A percentile compares a stretch with the other conserved stretches of the same genome.
Conservation (phyloP, 2,113 vertebrate genomes). For the Thomomys bottae region DNA sequence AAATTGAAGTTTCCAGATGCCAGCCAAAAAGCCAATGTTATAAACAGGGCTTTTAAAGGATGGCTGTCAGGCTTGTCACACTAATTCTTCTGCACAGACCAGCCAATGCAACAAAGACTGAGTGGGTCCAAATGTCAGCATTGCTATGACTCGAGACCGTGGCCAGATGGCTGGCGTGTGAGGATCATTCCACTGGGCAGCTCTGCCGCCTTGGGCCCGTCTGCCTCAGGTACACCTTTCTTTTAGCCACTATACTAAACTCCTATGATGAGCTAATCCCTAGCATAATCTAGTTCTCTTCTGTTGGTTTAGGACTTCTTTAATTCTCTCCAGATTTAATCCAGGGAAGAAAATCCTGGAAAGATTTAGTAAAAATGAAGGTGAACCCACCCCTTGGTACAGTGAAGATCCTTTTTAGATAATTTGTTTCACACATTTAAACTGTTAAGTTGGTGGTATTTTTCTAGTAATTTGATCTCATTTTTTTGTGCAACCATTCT, state of each 20-base stretch:
- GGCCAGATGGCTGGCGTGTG: background rate
- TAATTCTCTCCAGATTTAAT: background rate
- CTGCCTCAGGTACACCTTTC: background rate
- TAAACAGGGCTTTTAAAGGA: background rate
- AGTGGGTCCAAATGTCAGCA: fast-evolving
- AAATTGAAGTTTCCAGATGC: background rate
- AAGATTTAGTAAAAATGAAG: background rate
- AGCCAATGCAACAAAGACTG: fast-evolving
- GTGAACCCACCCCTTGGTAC: background rate
- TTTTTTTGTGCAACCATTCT: background rate
- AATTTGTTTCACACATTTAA: conserved; percentile 7
- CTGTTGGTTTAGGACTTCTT: background rate
- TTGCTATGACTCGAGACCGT: background rate
- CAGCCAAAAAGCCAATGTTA: background rate
- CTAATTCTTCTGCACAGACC: background rate
- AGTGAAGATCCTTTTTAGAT: background rate
- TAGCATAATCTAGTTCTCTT: background rate
- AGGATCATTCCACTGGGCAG: background rate
- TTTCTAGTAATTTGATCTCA: background rate
- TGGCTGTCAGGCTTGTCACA: fast-evolving
- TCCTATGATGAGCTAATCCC: background rate
- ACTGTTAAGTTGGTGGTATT: background rate
- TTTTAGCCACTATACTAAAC: background rate
- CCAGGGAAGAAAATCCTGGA: background rate
- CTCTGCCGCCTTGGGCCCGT: background rate